phyloP scores from a whole-genome alignment of 35 echinoderm and acorn worm genomes.

The Lytechinus pictus region DNA sequence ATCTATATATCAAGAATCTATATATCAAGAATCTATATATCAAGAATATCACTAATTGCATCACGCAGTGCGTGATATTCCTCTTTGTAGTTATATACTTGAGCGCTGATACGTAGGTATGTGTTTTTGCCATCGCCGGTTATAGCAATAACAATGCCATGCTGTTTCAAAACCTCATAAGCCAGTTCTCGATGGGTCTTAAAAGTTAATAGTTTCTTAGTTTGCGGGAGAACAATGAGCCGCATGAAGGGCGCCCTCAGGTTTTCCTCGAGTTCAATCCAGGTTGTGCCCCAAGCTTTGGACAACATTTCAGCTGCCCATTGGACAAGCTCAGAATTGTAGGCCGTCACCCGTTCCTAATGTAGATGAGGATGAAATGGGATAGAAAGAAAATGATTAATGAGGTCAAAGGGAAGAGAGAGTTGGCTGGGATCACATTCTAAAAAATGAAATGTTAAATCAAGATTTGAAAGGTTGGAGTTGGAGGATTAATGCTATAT shows the following conservation, averaged over 20 bases:
- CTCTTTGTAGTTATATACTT: constrained; percentile 83
- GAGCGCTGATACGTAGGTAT: constrained; percentile 69
- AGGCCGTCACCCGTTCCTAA: constrained; percentile 63
- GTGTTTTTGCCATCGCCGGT: constrained; percentile 40
- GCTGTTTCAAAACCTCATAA: constrained; percentile 25
- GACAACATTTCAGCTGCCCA: constrained; percentile 88
- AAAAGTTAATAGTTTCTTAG: background rate
- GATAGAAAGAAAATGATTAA: background rate
- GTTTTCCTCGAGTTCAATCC: constrained; percentile 44
- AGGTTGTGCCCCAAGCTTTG: constrained; percentile 66
- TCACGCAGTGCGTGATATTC: constrained; percentile 83
- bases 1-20: constrained; percentile 28
- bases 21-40: constrained; percentile 33
- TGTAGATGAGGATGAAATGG: background rate
- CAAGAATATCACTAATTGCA: constrained; percentile 62
- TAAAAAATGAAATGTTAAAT: no score
- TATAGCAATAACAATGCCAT: background rate
- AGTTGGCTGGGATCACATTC: no score
- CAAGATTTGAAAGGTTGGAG: background rate
- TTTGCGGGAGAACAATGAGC: constrained; percentile 67
- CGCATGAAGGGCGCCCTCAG: constrained; percentile 83
- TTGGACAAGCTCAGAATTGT: constrained; percentile 44
- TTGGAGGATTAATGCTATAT: background rate
- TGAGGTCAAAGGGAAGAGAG: background rate
- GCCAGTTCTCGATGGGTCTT: background rate